Conservation (phyloP, 2,797 vertebrate genomes). For the Serranus cabrilla region DNA sequence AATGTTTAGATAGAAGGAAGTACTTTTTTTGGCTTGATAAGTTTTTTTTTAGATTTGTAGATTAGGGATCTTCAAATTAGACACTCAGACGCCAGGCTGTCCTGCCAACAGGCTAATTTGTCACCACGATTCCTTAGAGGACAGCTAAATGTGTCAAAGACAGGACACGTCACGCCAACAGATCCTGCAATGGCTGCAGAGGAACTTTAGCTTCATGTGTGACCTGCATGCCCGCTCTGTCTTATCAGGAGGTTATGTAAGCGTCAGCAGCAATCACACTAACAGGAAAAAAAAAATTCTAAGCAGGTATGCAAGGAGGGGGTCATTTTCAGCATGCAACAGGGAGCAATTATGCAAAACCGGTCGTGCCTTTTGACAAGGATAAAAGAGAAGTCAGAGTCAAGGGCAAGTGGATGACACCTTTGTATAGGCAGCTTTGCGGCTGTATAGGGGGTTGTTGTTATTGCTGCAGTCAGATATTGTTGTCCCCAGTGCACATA, state of each 20-base stretch:
- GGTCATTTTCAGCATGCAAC: conserved; percentile 57
- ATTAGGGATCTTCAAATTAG: conserved; percentile 24
- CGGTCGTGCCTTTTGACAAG: conserved; percentile 56
- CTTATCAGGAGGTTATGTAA: conserved; percentile 67
- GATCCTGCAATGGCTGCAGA: conserved; percentile 36
- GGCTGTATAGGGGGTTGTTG: conserved; percentile 48
- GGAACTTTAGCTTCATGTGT: conserved; percentile 43
- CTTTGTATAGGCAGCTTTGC: conserved; percentile 40
- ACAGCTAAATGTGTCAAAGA: conserved; percentile 32
- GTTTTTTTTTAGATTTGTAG: conserved; percentile 28
- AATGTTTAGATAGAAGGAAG: conserved; percentile 14
- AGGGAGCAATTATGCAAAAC: conserved; percentile 69
- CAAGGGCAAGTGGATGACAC: conserved; percentile 75
- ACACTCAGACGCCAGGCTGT: conserved; percentile 10
- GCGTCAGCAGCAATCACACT: conserved; percentile 44
- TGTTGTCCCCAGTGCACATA: conserved; percentile 57
- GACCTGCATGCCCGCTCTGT: conserved; percentile 44
- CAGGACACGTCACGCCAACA: background rate
- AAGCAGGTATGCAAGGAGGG: conserved; percentile 15
- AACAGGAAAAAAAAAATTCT: conserved; percentile 5
- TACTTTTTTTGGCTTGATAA: background rate
- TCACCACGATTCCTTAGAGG: conserved; percentile 19
- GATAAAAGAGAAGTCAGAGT: conserved; percentile 65
- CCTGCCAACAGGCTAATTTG: conserved; percentile 25
- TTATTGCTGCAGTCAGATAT: conserved; percentile 73